These are phyloP conservation scores for Meda fulgida DNA, from an alignment of 2,797 vertebrate species.

Conservation along the genomic window DNA sequence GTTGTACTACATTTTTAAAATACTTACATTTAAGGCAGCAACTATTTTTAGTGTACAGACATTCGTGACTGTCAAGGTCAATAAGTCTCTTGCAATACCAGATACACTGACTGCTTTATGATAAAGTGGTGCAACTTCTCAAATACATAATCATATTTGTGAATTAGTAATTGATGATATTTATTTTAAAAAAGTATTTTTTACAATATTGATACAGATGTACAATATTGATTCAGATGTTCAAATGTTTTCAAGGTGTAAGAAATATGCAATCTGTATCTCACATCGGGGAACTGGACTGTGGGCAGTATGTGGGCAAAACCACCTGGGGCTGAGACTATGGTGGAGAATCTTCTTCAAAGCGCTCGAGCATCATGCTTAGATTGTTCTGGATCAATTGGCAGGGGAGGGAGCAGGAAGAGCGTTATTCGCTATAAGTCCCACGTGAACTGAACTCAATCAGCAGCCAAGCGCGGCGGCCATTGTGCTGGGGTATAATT, in stretches of 20 bases:
- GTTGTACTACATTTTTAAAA: too few species aligned
- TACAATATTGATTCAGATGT: not conserved
- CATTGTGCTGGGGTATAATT: constrained; percentile 80
- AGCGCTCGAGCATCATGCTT: constrained; percentile 61
- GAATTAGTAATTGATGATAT: not conserved
- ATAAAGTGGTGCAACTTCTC: not conserved
- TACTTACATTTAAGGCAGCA: too few species aligned
- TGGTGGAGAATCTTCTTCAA: constrained; percentile 61
- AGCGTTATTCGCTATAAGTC: constrained; percentile 72
- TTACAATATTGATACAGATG: not conserved
- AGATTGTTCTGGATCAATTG: constrained; percentile 66
- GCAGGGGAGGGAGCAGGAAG: constrained; percentile 52
- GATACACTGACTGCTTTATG: not conserved
- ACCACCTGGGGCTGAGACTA: constrained; percentile 46
- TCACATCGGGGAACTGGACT: constrained; percentile 4
- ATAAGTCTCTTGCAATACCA: not conserved
- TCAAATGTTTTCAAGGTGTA: not conserved
- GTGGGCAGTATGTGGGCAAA: not conserved
- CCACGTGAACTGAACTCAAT: constrained; percentile 80
- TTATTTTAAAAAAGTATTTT: not conserved
- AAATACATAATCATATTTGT: too few species aligned
- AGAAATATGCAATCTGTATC: not conserved
- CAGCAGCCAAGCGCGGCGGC: constrained; percentile 74
- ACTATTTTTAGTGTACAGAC: too few species aligned
- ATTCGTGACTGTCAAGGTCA: not conserved